A percentile compares a stretch with the other conserved stretches of the same genome.
Conservation (phyloP, 2,888 invertebrate species). For the Spodoptera picta region DNA sequence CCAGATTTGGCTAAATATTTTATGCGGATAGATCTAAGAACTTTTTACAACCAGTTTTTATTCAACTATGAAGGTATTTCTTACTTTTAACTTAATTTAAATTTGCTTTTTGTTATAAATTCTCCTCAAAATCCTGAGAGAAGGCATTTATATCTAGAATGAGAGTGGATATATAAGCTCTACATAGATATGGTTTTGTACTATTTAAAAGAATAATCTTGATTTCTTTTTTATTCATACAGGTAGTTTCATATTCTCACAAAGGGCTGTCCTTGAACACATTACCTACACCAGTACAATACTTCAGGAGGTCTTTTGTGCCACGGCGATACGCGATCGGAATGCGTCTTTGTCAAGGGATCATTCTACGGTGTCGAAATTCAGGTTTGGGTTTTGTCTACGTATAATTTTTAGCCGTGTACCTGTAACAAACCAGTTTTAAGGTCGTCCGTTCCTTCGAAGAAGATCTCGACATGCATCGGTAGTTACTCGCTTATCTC, state of each 20-base stretch:
- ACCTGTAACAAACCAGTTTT: constrained; percentile 85
- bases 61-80: too few relatives aligned
- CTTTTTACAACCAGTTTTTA: too few relatives aligned
- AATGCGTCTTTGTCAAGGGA: constrained; percentile 81
- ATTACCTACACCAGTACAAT: constrained; percentile 47
- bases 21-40: too few relatives aligned
- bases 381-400: constrained; percentile 79
- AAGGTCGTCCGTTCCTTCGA: constrained; percentile 68
- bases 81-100: too few relatives aligned
- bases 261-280: constrained; percentile 25
- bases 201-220: too few relatives aligned
- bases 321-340: constrained; percentile 70
- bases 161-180: too few relatives aligned
- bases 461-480: constrained; percentile 67
- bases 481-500: constrained; percentile 74
- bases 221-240: too few relatives aligned
- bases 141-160: too few relatives aligned
- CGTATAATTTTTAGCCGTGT: constrained; percentile 84
- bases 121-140: too few relatives aligned
- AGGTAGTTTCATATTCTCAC: constrained; percentile 15
- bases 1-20: too few relatives aligned
- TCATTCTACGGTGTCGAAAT: constrained; percentile 75
- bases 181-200: too few relatives aligned
- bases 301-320: constrained; percentile 64
- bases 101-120: too few relatives aligned